phyloP scores from a whole-genome alignment of 2,888 invertebrate genomes.

The Dasypogon diadema region DNA sequence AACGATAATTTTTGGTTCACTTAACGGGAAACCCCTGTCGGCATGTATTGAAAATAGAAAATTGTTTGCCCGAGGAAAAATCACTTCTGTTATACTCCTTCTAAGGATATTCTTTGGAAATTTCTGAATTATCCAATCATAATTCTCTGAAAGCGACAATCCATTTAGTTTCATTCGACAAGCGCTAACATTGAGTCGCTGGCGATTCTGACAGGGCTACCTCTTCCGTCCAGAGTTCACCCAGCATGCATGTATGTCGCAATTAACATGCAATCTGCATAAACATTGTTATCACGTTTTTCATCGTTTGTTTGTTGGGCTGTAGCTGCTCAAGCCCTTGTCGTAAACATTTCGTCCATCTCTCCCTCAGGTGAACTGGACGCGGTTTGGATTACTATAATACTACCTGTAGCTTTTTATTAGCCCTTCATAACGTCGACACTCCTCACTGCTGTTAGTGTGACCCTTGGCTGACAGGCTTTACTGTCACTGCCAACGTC shows the following conservation, averaged over 20 bases:
- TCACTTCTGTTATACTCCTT: too few relatives aligned
- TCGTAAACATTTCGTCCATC: conserved; percentile 39
- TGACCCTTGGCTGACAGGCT: neutral
- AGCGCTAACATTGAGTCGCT: neutral
- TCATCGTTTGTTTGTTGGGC: conserved; percentile 52
- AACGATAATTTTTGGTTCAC: too few relatives aligned
- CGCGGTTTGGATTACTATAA: conserved; percentile 2
- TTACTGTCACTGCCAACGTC: conserved; percentile 31
- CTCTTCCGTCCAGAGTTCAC: conserved; percentile 41
- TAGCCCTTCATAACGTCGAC: conserved; percentile 1
- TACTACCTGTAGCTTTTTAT: conserved; percentile 34
- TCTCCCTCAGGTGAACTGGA: neutral
- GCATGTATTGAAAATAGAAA: too few relatives aligned
- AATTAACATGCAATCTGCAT: conserved; percentile 55
- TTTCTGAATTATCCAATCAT: too few relatives aligned
- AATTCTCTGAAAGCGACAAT: too few relatives aligned
- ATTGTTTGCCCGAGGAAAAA: too few relatives aligned
- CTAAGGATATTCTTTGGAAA: too few relatives aligned
- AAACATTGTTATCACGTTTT: conserved; percentile 57
- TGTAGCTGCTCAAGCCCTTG: conserved; percentile 32
- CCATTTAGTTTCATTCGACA: neutral
- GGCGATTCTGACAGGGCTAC: conserved; percentile 51
- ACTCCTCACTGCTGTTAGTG: neutral
- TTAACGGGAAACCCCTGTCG: too few relatives aligned
- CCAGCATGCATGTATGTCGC: conserved; percentile 59